A percentile compares a stretch with the other conserved stretches of the same genome.
Evolutionary conservation across 1,140 invertebrate genomes (phyloP).

Genomic region (Bombus pascuorum): DNA sequence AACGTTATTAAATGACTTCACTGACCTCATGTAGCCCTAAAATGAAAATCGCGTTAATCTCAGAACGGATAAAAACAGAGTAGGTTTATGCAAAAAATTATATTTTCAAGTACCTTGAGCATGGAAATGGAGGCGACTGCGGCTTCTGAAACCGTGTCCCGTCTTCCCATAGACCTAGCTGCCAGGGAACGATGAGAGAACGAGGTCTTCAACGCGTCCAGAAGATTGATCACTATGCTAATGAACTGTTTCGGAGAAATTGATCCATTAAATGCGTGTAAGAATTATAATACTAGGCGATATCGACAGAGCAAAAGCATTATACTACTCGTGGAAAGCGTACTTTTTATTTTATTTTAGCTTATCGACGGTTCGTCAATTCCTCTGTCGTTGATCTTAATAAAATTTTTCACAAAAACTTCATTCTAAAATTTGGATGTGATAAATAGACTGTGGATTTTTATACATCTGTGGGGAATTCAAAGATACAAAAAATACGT

Average conservation of each 20-base stretch:
- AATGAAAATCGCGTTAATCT: background rate
- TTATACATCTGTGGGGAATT: no score
- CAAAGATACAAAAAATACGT: no score
- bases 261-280: background rate
- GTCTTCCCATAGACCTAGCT: constrained; percentile 91
- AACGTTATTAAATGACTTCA: constrained; percentile 82
- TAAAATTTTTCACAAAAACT: no score
- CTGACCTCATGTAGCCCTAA: constrained; percentile 91
- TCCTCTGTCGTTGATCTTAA: no score
- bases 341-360: background rate
- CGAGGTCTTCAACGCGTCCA: constrained; percentile 94
- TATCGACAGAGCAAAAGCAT: constrained; percentile 17
- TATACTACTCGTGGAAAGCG: constrained; percentile 28
- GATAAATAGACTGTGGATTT: no score
- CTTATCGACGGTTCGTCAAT: background rate
- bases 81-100: no score
- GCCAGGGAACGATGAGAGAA: constrained; percentile 93
- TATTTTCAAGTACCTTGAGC: constrained; percentile 86
- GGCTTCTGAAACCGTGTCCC: constrained; percentile 93
- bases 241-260: constrained; percentile 87
- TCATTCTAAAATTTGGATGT: no score
- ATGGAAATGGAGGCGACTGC: constrained; percentile 92
- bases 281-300: background rate
- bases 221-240: constrained; percentile 93
- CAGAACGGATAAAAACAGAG: no score